These are phyloP conservation scores for Sarotherodon lohbergeri DNA, from an alignment of 2,113 vertebrate genomes.

Conservation along the genomic window DNA sequence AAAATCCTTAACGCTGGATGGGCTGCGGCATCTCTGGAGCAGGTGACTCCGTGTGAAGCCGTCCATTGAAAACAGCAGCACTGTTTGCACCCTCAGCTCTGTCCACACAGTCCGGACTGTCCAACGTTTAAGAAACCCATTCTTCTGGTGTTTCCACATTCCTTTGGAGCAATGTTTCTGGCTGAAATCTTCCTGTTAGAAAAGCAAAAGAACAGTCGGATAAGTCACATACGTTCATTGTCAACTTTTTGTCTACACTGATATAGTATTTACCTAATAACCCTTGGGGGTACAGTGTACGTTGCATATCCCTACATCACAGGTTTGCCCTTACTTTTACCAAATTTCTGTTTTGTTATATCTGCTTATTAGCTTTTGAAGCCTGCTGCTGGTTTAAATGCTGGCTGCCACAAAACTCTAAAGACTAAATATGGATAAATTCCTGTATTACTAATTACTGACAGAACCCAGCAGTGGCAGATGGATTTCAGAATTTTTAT, in stretches of 20 bases:
- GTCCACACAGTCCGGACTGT: neutral
- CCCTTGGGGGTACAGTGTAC: neutral
- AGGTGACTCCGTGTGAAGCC: neutral
- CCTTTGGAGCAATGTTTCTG: neutral
- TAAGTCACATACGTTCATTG: neutral
- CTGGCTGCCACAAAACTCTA: neutral
- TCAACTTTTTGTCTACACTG: neutral
- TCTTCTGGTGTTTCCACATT: neutral
- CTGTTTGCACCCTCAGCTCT: neutral
- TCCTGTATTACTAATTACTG: neutral
- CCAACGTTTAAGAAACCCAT: neutral
- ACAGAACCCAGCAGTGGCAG: neutral
- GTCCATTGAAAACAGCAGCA: neutral
- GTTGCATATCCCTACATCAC: neutral
- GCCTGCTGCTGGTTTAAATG: neutral
- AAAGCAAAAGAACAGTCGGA: neutral
- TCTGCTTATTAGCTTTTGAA: neutral
- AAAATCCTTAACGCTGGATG: neutral
- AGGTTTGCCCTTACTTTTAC: neutral
- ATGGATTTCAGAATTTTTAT: neutral
- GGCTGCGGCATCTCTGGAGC: conserved; percentile 1
- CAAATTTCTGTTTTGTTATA: neutral
- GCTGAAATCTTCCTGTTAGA: conserved; percentile 9
- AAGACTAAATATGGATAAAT: neutral
- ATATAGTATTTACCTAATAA: neutral